Conservation (phyloP, 30 jellyfish, hydroid and myxozoan genomes). For the Cassiopea andromeda region DNA sequence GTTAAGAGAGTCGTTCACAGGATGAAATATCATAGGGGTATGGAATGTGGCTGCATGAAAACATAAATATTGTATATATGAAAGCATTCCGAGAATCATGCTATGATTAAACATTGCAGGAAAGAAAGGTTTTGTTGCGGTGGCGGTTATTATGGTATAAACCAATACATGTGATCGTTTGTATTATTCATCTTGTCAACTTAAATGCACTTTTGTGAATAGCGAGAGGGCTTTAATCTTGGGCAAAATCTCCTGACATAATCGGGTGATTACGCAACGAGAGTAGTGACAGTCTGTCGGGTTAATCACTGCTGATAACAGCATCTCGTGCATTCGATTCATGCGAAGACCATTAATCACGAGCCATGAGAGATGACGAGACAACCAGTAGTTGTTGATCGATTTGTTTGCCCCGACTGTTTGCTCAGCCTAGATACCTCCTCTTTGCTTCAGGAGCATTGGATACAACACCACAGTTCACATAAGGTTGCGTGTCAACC, state of each 20-base stretch:
- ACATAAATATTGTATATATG: too few relatives aligned
- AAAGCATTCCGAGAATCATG: too few relatives aligned
- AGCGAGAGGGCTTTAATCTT: not conserved
- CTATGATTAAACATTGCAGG: not conserved
- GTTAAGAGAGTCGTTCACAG: too few relatives aligned
- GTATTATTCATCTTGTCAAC: not conserved
- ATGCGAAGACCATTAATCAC: slow-evolving; percentile 17
- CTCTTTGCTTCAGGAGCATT: slow-evolving; percentile 78
- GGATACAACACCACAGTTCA: slow-evolving; percentile 81
- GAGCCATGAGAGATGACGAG: not conserved
- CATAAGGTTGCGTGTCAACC: slow-evolving; percentile 10
- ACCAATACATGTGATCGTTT: not conserved
- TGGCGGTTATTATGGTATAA: not conserved
- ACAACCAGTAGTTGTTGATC: not conserved
- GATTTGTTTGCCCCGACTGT: slow-evolving; percentile 84
- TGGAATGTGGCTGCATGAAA: too few relatives aligned
- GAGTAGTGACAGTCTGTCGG: slow-evolving; percentile 20
- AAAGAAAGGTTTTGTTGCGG: not conserved
- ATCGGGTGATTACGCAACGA: slow-evolving; percentile 37
- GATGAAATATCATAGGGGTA: too few relatives aligned
- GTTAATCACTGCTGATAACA: slow-evolving; percentile 28
- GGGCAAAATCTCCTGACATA: slow-evolving; percentile 14
- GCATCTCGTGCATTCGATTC: slow-evolving; percentile 43
- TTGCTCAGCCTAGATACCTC: slow-evolving; percentile 76
- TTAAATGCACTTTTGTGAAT: not conserved